These are phyloP conservation scores for Tenebrosternarchus preto DNA, from an alignment of 2,113 vertebrate species.

Conservation along the genomic window DNA sequence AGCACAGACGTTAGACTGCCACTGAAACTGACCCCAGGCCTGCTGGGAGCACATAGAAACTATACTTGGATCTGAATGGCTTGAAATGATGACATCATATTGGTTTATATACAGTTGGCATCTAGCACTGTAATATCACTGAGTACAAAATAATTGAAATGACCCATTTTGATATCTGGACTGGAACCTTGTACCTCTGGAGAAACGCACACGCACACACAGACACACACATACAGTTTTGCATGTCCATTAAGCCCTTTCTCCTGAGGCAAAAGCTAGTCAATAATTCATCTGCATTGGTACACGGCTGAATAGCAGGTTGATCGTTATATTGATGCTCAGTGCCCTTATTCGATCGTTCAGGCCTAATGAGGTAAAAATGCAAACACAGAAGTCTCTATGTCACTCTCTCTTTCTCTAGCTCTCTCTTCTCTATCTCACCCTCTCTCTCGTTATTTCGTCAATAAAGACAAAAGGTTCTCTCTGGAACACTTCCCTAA, in stretches of 20 bases:
- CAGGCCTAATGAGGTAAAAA: background rate
- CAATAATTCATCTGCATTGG: constrained; percentile 13
- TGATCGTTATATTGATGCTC: background rate
- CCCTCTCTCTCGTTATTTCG: constrained; percentile 14
- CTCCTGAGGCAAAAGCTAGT: constrained; percentile 16
- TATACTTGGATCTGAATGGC: constrained; percentile 26
- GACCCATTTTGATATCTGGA: background rate
- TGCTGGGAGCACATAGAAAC: constrained; percentile 46
- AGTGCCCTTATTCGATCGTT: constrained; percentile 14
- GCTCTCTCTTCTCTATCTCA: background rate
- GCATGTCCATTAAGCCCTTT: background rate
- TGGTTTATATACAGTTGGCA: constrained; percentile 42
- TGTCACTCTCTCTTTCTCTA: background rate
- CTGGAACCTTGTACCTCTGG: background rate
- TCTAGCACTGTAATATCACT: constrained; percentile 42
- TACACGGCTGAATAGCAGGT: constrained; percentile 24
- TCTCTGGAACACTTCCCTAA: background rate
- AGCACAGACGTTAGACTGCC: constrained; percentile 21
- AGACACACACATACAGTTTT: background rate
- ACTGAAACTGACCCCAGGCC: constrained; percentile 52
- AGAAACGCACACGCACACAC: background rate
- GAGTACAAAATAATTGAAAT: constrained; percentile 30
- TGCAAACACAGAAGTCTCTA: background rate
- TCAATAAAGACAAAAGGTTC: constrained; percentile 22
- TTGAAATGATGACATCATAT: constrained; percentile 42